Percentiles rank a stretch among this genome's conserved stretches.
Evolutionary conservation across 2,113 vertebrate genomes (phyloP).

Genomic region (Tautogolabrus adspersus): DNA sequence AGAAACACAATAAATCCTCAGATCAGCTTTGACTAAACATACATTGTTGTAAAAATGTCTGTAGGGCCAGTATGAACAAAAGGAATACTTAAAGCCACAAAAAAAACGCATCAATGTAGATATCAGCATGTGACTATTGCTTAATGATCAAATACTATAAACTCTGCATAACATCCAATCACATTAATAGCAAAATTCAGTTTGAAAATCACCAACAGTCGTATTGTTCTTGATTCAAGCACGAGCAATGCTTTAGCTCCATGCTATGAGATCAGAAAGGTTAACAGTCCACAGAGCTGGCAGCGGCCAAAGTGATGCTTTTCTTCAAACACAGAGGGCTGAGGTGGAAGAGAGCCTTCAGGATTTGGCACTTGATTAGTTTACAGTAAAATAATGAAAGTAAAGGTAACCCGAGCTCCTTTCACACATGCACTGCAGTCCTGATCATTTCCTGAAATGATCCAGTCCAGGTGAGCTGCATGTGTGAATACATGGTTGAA

Average conservation of each 20-base stretch:
- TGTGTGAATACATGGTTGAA: too few relatives aligned
- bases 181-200: background rate
- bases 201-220: background rate
- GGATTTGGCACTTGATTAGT: background rate
- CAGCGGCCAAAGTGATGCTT: background rate
- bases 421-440: too few relatives aligned
- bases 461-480: too few relatives aligned
- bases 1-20: background rate
- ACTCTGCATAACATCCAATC: background rate
- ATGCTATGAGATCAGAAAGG: background rate
- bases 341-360: background rate
- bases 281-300: background rate
- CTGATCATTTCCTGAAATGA: too few relatives aligned
- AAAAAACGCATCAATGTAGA: background rate
- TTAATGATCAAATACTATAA: too few relatives aligned
- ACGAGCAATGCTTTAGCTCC: background rate
- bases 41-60: background rate
- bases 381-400: background rate
- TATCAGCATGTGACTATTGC: background rate
- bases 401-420: too few relatives aligned
- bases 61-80: background rate
- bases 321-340: background rate
- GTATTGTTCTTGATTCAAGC: background rate
- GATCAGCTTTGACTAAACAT: background rate
- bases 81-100: background rate